Base-by-base conservation (phyloP, 2,888 invertebrate genomes). In the Synergus gifuensis region DNA sequence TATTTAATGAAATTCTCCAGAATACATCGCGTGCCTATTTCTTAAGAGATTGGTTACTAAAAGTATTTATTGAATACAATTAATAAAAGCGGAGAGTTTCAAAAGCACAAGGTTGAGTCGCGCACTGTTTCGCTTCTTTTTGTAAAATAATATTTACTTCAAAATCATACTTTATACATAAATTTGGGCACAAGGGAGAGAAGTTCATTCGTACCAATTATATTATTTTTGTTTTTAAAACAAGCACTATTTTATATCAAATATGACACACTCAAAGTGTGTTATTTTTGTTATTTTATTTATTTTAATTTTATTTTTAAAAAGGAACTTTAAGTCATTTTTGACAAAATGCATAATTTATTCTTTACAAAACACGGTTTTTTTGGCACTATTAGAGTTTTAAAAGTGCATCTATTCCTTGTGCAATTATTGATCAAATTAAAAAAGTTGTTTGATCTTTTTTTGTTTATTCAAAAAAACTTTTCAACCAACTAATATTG, bases 21-120 rank as follows among this genome's bases (percentile, higher is more conserved):
- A 73, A 62, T 69, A 49, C 49, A 40, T 54, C 54, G 54, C 54
- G 73, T 73, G 73, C 73, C 54, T 73, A 54, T 73, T 73, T 73
- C 73, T 73, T 73, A n/a, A 73, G 49, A 73, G 36, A 58, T 40
- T 54, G 54, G n/a, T 73, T 54, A 44, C 40, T 66, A 66, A 73
- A 54, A 36, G 54, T 73, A 73, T 73, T 73, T 73, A 73, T 73
- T 73, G 12, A 54, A 73, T 54, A 54, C 49, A 73, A 73, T 11
- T 28, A 73, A 28, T 54, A 36, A 22, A 73, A 54, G 36, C 36
- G 36, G 28, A 40, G n/a, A 73, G 36, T 49, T 36, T 28, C 49
- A 36, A 49, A 73, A 28, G 36, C 5, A 69, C 46, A 69, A 49
- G 28, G 36, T 22, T 73, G 22, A 73, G 69, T 73, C 54, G 18